phyloP scores from a whole-genome alignment of 2,113 vertebrate species.

The Corynorhinus townsendii region DNA sequence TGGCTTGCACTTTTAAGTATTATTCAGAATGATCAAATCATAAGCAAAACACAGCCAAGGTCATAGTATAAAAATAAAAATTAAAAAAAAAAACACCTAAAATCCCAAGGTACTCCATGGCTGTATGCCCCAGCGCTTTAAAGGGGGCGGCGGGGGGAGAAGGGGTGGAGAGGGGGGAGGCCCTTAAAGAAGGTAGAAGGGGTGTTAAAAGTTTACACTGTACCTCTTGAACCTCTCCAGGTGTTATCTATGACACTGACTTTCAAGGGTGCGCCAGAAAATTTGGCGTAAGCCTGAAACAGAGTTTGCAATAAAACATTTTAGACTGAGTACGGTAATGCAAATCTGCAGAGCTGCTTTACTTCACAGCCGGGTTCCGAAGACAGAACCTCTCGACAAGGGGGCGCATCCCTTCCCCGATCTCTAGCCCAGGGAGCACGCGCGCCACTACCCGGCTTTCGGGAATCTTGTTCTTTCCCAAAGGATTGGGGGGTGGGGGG shows the following conservation, averaged over 20 bases:
- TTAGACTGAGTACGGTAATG: not conserved
- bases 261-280: constrained; percentile 89
- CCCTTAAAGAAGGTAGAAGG: not conserved
- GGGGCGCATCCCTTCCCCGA: not conserved
- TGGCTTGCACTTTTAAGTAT: constrained; percentile 4
- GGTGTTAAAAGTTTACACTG: constrained; percentile 1
- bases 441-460: not conserved
- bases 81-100: not conserved
- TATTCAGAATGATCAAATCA: constrained; percentile 26
- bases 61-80: not conserved
- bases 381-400: not conserved
- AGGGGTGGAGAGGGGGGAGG: too few species aligned
- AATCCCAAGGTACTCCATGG: not conserved
- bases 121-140: not conserved
- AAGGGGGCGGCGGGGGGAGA: not conserved
- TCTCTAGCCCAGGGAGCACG: not conserved
- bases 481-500: too few species aligned
- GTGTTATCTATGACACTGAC: constrained; percentile 88
- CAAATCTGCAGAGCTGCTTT: not conserved
- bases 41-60: constrained; percentile 20
- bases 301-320: constrained; percentile 53
- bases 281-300: constrained; percentile 93
- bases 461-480: not conserved
- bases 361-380: not conserved
- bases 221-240: constrained; percentile 94